phyloP scores from a whole-genome alignment of 2,888 invertebrate genomes.

The Geophilus truncorum region DNA sequence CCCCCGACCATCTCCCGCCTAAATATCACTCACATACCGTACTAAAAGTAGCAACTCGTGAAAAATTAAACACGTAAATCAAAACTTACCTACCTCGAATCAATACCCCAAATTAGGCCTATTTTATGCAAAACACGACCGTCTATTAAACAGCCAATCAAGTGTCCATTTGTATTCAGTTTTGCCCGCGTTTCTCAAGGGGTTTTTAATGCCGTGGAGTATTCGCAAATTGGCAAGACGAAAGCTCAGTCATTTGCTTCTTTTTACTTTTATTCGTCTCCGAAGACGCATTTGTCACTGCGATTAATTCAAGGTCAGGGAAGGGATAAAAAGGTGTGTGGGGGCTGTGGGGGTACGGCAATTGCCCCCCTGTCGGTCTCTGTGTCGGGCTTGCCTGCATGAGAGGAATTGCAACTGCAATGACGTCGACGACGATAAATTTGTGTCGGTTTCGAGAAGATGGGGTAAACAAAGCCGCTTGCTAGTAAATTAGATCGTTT shows the following conservation, averaged over 20 bases:
- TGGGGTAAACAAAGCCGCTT: neutral
- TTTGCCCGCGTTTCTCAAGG: neutral
- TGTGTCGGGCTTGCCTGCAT: too few species aligned
- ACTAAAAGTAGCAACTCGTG: too few species aligned
- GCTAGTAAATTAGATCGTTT: neutral
- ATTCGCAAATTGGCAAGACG: neutral
- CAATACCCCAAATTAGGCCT: neutral
- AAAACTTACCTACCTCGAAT: neutral
- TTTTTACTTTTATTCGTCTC: neutral
- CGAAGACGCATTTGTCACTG: neutral
- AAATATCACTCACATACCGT: too few species aligned
- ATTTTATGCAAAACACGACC: neutral
- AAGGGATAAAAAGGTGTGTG: neutral
- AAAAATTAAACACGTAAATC: neutral
- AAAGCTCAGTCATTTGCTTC: slow-evolving; percentile 4
- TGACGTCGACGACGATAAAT: neutral
- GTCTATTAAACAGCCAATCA: neutral
- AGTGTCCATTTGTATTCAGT: slow-evolving; percentile 10
- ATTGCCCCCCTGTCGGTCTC: neutral
- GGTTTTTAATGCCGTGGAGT: neutral
- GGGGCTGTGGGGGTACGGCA: too few species aligned
- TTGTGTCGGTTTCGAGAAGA: neutral
- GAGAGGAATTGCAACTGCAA: too few species aligned
- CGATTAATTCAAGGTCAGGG: neutral
- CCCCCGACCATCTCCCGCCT: too few species aligned